Conservation (phyloP, 2,888 invertebrate genomes). For the Spatulosminthurus flaviceps region DNA sequence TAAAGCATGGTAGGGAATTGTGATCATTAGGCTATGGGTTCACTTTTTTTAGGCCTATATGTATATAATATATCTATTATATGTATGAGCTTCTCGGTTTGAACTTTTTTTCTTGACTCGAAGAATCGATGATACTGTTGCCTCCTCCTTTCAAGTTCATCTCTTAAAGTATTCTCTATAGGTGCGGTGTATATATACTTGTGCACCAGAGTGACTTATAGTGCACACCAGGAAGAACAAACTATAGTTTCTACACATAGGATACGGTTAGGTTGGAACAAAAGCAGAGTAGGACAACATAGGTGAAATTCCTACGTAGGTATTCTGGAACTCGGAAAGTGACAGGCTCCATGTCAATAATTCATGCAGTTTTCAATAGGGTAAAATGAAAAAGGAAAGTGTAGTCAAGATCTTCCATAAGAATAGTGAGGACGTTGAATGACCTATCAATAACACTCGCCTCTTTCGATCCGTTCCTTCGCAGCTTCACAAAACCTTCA, state of each 20-base stretch:
- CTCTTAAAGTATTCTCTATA: not conserved
- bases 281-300: not conserved
- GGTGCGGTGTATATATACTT: not conserved
- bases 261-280: not conserved
- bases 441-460: slow-evolving; percentile 29
- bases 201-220: too few relatives aligned
- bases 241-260: not conserved
- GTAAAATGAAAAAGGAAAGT: slow-evolving; percentile 19
- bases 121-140: too few relatives aligned
- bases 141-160: too few relatives aligned
- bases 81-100: too few relatives aligned
- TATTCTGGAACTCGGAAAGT: not conserved
- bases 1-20: too few relatives aligned
- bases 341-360: slow-evolving; percentile 36
- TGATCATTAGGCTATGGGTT: too few relatives aligned
- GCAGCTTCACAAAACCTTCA: not conserved
- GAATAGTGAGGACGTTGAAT: slow-evolving; percentile 18
- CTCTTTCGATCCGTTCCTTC: not conserved
- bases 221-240: too few relatives aligned
- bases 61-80: too few relatives aligned
- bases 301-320: slow-evolving; percentile 22
- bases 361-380: slow-evolving; percentile 38
- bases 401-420: not conserved
- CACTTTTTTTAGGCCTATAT: too few relatives aligned
- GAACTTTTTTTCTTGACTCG: too few relatives aligned